Evolutionary conservation across 2,888 invertebrate species (phyloP).

Genomic region (Pegoplata infirma): DNA sequence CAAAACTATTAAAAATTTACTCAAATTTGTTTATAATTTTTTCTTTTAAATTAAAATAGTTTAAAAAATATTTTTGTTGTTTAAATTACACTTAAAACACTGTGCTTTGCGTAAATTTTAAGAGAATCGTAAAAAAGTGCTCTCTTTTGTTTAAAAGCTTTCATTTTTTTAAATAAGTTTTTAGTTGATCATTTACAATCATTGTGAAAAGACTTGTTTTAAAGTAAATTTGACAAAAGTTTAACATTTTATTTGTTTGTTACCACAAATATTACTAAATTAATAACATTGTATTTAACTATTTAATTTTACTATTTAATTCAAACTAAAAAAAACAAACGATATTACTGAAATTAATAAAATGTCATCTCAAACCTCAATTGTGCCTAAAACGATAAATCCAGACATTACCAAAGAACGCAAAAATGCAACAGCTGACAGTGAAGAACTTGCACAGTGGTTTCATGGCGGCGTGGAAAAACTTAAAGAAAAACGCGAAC

Average conservation of each 20-base stretch:
- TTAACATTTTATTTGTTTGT: background rate
- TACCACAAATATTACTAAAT: background rate
- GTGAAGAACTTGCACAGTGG: conserved; percentile 85
- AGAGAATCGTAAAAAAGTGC: background rate
- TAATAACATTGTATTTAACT: background rate
- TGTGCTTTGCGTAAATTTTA: background rate
- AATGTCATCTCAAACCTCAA: conserved; percentile 34
- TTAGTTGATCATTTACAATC: conserved; percentile 23
- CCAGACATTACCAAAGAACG: conserved; percentile 64
- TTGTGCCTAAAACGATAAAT: conserved; percentile 61
- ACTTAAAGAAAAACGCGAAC: conserved; percentile 82
- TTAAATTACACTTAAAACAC: background rate
- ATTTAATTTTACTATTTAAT: background rate
- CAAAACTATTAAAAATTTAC: too few species aligned
- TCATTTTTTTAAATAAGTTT: background rate
- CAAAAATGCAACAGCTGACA: conserved; percentile 80
- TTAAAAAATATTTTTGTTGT: background rate
- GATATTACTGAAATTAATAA: too few species aligned
- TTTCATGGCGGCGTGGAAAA: conserved; percentile 86
- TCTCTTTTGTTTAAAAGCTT: conserved; percentile 32
- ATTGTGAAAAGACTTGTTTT: background rate
- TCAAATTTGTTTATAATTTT: too few species aligned
- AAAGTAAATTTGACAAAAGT: background rate
- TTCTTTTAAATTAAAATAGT: too few species aligned
- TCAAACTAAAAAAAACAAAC: background rate